Percentiles rank a stretch among this genome's conserved stretches.
phyloP scores from a whole-genome alignment of 2,888 invertebrate species.

The Torymus aiolomorphi region DNA sequence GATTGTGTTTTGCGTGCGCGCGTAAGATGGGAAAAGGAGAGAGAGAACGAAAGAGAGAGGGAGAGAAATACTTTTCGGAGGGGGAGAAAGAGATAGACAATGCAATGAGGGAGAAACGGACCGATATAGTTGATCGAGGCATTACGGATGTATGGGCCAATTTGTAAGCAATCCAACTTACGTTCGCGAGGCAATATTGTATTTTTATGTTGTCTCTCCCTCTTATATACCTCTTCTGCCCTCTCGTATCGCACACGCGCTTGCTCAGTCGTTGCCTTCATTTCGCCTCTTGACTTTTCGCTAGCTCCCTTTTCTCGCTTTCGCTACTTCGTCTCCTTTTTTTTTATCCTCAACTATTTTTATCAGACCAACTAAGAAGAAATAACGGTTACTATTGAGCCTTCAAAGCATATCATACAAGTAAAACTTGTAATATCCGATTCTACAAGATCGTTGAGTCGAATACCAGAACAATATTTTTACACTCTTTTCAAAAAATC shows the following conservation, averaged over 20 bases:
- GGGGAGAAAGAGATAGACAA: slow-evolving; percentile 38
- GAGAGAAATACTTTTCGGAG: neutral
- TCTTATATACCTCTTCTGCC: neutral
- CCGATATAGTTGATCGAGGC: slow-evolving; percentile 67
- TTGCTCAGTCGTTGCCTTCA: neutral
- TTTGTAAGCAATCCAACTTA: slow-evolving; percentile 76
- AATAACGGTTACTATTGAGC: too few relatives aligned
- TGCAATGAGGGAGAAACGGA: slow-evolving; percentile 63
- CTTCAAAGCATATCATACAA: too few relatives aligned
- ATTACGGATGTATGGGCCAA: slow-evolving; percentile 76
- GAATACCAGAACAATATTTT: too few relatives aligned
- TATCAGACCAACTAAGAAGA: slow-evolving; percentile 29
- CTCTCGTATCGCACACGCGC: too few relatives aligned
- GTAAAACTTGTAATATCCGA: too few relatives aligned
- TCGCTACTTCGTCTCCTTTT: neutral
- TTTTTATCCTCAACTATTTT: slow-evolving; percentile 33
- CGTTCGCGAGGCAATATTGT: slow-evolving; percentile 72
- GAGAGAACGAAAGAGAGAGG: neutral
- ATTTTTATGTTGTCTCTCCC: slow-evolving; percentile 70
- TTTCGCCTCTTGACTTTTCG: slow-evolving; percentile 18
- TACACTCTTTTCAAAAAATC: too few relatives aligned
- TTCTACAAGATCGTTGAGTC: too few relatives aligned
- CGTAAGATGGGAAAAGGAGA: neutral
- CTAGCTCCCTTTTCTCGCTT: slow-evolving; percentile 15
- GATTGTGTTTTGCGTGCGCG: slow-evolving; percentile 45